Evolutionary conservation across 2,888 invertebrate species (phyloP), one percentile per base, ranked within the genome.

Genomic region (Hartigia nigra): DNA sequence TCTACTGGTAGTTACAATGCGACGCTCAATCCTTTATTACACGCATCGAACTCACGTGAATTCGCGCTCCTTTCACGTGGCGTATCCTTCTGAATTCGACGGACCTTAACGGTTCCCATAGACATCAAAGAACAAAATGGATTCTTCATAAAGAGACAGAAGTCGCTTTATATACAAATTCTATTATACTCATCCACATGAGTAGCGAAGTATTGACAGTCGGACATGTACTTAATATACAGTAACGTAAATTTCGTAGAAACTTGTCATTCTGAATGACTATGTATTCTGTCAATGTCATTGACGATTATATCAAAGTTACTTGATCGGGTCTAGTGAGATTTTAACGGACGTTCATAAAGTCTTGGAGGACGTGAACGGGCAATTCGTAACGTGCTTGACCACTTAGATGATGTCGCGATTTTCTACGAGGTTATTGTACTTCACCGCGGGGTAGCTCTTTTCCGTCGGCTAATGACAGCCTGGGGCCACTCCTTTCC

Each of bases 401-500:
- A 72, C 31, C 32, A 12, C 12, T 12, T 34, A 12, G 9, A 9
- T 12, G 12, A 31, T 31, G 72, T 34, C 32, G 31, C 72, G 72
- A 34, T n/a, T 72, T 72, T 23, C 23, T 34, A 23, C 23, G 12
- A 80, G 79, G 80, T 81, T 82, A 85, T 87, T 87, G 86, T 84
- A 82, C 81, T 77, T 83, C 88, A 74, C 89, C 79, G 79, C 87
- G 80, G 88, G 89, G 87, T 83, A 87, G 77, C 87, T 80, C 78
- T 81, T 83, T 81, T 84, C 87, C 86, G 86, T 78, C 85, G 87
- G 86, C 86, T 90, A 89, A 89, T 89, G 89, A 88, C 87, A 83
- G 82, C 86, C 81, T 80, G 70, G 78, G 80, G 84, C 86, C 86
- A 86, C 88, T 89, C 88, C 88, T 87, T 83, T 77, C 70, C 82